Conservation (phyloP, 1,140 invertebrate genomes). For the Cydia amplana region DNA sequence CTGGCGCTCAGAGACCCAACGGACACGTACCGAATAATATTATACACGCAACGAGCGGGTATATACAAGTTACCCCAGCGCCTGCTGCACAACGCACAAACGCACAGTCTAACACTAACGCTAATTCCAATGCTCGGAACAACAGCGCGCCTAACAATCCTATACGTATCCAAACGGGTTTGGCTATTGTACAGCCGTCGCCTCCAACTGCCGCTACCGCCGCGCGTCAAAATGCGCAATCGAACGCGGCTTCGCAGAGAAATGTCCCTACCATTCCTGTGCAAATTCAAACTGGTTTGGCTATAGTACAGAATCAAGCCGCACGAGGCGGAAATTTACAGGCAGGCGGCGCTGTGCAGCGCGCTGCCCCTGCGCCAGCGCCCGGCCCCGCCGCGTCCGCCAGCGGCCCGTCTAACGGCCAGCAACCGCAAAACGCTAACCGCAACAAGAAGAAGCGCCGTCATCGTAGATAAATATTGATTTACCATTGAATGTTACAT, state of each 20-base stretch:
- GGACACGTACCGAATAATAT: slow-evolving; percentile 34
- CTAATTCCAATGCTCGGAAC: slow-evolving; percentile 3
- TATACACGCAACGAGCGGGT: background rate
- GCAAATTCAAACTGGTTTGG: slow-evolving; percentile 31
- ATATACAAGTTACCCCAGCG: background rate
- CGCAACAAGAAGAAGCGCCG: slow-evolving; percentile 64
- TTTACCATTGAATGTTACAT: slow-evolving; percentile 38
- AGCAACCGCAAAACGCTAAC: slow-evolving; percentile 43
- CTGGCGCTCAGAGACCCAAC: slow-evolving; percentile 32
- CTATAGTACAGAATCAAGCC: slow-evolving; percentile 32
- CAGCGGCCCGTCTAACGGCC: slow-evolving; percentile 42
- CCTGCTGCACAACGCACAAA: slow-evolving; percentile 1
- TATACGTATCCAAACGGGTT: slow-evolving; percentile 2
- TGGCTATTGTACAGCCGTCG: background rate
- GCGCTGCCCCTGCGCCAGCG: slow-evolving; percentile 33
- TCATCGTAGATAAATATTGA: slow-evolving; percentile 57
- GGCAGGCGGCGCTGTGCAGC: background rate
- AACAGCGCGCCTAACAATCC: background rate
- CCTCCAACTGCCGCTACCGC: background rate
- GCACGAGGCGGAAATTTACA: background rate
- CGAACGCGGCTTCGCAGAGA: background rate
- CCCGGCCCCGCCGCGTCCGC: background rate
- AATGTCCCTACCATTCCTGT: background rate
- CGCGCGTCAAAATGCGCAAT: background rate
- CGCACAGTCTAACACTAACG: background rate